phyloP scores from a whole-genome alignment of 2,797 vertebrate genomes.

The Lithobates pipiens region DNA sequence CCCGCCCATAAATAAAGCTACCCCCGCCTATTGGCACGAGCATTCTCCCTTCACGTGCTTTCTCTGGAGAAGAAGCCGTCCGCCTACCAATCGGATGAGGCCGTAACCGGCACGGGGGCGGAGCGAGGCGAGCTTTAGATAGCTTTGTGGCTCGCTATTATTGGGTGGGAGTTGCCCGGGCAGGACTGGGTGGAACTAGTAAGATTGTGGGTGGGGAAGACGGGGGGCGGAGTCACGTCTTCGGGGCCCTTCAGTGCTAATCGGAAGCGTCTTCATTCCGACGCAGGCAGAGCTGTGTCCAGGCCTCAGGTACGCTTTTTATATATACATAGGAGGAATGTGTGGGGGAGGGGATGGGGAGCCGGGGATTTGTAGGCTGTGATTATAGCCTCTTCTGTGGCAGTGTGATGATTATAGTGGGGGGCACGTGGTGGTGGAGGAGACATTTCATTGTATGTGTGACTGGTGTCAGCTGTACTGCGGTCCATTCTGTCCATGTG shows the following conservation, averaged over 20 bases:
- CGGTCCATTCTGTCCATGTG: no score
- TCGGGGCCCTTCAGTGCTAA: neutral
- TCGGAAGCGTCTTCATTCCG: slow-evolving; percentile 4
- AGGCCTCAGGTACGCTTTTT: neutral
- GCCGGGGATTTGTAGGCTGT: neutral
- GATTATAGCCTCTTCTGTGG: neutral
- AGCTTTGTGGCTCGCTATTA: neutral
- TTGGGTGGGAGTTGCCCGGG: neutral
- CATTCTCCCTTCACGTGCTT: slow-evolving; percentile 43
- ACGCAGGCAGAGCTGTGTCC: neutral
- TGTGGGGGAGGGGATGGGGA: neutral
- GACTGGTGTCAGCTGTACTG: neutral
- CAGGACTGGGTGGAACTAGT: neutral
- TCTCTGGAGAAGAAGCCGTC: neutral
- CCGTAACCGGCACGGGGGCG: slow-evolving; percentile 13
- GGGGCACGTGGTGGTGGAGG: neutral
- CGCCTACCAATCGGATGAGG: neutral
- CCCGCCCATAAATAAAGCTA: slow-evolving; percentile 20
- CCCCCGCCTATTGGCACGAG: neutral
- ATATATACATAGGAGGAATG: neutral
- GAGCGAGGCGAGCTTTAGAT: neutral
- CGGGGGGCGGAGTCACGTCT: slow-evolving; percentile 15
- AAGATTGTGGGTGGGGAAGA: neutral
- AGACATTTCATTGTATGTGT: neutral
- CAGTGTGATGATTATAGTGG: neutral